Percentiles rank a stretch among this genome's conserved stretches.
Evolutionary conservation across 2,888 invertebrate species (phyloP).

Genomic region (Meghimatium bilineatum): DNA sequence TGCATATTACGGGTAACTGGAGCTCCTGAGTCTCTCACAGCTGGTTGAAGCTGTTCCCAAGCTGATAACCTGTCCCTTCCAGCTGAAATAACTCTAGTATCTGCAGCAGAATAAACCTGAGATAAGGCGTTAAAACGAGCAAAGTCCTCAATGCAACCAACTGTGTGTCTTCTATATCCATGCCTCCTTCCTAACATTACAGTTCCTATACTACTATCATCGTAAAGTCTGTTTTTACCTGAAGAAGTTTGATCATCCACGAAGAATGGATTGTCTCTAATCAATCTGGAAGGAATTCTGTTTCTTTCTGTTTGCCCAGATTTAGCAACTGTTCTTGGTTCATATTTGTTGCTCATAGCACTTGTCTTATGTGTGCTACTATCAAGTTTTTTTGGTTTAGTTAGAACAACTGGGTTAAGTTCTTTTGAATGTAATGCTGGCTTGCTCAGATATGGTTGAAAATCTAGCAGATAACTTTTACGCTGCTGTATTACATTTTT

Average conservation of each 20-base stretch:
- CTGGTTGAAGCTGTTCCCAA: constrained; percentile 76
- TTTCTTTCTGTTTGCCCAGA: constrained; percentile 65
- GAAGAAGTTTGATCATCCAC: constrained; percentile 24
- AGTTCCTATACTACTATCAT: constrained; percentile 51
- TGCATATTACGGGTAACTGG: constrained; percentile 64
- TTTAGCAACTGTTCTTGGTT: constrained; percentile 54
- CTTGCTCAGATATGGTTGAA: constrained; percentile 41
- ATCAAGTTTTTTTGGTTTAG: constrained; percentile 52
- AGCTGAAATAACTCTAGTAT: background rate
- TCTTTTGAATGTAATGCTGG: constrained; percentile 5
- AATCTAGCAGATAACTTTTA: constrained; percentile 44
- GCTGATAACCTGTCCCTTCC: constrained; percentile 59
- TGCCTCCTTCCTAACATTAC: constrained; percentile 38
- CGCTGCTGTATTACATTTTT: background rate
- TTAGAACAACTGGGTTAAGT: constrained; percentile 41
- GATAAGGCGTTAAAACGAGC: constrained; percentile 80
- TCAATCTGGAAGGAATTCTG: constrained; percentile 20
- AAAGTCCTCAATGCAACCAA: constrained; percentile 93
- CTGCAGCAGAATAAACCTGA: constrained; percentile 51
- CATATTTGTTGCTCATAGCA: background rate
- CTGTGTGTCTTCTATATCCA: constrained; percentile 86
- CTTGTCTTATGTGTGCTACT: background rate
- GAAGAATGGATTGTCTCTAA: constrained; percentile 24
- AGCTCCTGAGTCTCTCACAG: constrained; percentile 56
- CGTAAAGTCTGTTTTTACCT: constrained; percentile 37